phyloP scores from a whole-genome alignment of 2,888 invertebrate genomes.

The Prenolepis imparis region DNA sequence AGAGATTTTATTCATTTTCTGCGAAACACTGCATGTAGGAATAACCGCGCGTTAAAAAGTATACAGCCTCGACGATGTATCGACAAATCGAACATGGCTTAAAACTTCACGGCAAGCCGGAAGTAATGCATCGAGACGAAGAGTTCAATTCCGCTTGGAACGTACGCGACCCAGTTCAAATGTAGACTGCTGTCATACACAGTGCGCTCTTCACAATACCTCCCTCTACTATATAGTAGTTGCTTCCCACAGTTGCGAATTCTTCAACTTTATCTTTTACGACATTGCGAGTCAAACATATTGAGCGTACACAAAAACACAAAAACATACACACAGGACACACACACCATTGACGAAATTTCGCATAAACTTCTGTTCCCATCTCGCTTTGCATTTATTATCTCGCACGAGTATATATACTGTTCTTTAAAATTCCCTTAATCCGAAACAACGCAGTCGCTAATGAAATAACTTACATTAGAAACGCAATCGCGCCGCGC shows the following conservation, averaged over 20 bases:
- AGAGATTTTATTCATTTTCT: conserved; percentile 2
- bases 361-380: not conserved
- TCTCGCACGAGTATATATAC: not conserved
- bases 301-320: not conserved
- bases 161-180: conserved; percentile 66
- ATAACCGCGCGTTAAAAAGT: conserved; percentile 38
- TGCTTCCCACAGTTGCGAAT: conserved; percentile 13
- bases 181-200: conserved; percentile 41
- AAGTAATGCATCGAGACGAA: conserved; percentile 52
- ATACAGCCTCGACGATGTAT: conserved; percentile 49
- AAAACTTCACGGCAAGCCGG: conserved; percentile 62
- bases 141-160: conserved; percentile 66
- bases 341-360: not conserved
- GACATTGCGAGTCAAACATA: not conserved
- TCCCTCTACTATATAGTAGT: not conserved
- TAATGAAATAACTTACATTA: conserved; percentile 32
- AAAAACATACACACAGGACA: no score
- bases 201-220: conserved; percentile 15
- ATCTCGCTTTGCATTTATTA: not conserved
- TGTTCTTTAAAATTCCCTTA: conserved; percentile 12
- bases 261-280: conserved; percentile 32
- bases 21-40: not conserved
- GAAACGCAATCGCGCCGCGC: conserved; percentile 1
- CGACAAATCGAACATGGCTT: conserved; percentile 61
- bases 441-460: conserved; percentile 4